Conservation (phyloP, 2,113 vertebrate species). For the Catagonus wagneri region DNA sequence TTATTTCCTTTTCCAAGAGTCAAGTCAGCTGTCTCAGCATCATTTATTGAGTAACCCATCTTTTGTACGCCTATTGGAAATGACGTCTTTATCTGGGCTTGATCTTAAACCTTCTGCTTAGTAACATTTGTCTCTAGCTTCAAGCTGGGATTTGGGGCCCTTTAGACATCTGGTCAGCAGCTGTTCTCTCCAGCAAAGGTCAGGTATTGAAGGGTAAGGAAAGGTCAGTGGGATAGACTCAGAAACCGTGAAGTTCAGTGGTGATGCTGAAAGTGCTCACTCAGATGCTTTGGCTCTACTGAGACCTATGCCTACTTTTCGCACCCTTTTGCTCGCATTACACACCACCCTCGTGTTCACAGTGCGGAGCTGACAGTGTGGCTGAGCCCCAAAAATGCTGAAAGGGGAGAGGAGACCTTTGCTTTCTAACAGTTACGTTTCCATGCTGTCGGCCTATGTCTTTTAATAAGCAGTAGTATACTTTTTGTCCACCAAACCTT, state of each 20-base stretch:
- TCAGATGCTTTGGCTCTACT: neutral
- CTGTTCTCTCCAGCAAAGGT: neutral
- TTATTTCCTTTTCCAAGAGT: neutral
- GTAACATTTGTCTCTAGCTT: neutral
- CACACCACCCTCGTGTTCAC: too few species aligned
- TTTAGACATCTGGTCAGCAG: neutral
- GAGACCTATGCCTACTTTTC: fast-evolving
- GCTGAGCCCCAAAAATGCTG: neutral
- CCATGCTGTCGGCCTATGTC: neutral
- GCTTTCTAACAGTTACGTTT: neutral
- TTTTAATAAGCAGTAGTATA: neutral
- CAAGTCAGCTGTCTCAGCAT: too few species aligned
- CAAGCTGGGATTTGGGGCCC: neutral
- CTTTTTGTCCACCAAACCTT: neutral
- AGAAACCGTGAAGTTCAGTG: neutral
- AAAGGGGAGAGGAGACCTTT: neutral
- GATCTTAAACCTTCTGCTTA: neutral
- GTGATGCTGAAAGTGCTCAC: neutral
- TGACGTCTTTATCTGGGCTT: neutral
- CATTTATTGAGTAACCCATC: neutral
- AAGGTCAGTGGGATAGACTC: neutral
- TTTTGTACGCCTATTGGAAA: neutral
- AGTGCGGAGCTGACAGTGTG: too few species aligned
- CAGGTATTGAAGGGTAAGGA: neutral
- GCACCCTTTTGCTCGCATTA: neutral